A percentile compares a stretch with the other conserved stretches of the same genome.
Evolutionary conservation across 1,140 invertebrate species (phyloP).

Genomic region (Oppia nitens): DNA sequence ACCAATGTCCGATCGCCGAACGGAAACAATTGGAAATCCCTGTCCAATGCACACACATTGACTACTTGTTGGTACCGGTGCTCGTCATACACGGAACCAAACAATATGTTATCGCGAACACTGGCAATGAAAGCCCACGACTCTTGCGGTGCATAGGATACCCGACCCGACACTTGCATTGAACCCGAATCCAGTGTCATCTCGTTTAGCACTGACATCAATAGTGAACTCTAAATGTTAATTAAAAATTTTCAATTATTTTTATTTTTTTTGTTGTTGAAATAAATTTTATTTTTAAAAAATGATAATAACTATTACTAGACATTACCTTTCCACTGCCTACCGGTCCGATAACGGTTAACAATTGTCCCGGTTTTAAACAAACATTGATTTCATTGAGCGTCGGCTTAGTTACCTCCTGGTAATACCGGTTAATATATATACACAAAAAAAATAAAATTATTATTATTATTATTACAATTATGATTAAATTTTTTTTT

Average conservation of each 20-base stretch:
- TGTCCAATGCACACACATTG: conserved; percentile 44
- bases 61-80: conserved; percentile 53
- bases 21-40: conserved; percentile 55
- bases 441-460: no score
- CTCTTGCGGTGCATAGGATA: no score
- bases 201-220: conserved; percentile 42
- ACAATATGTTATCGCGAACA: conserved; percentile 75
- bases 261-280: conserved; percentile 2
- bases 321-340: conserved; percentile 40
- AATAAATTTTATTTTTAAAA: neutral
- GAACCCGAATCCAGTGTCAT: conserved; percentile 40
- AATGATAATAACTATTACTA: conserved; percentile 46
- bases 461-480: no score
- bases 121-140: no score
- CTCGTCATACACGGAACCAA: conserved; percentile 50
- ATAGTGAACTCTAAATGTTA: conserved; percentile 33
- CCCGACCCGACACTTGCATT: conserved; percentile 42
- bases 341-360: conserved; percentile 15
- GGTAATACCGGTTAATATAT: neutral
- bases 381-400: conserved; percentile 12
- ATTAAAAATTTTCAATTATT: conserved; percentile 20
- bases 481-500: no score
- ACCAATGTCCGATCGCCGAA: conserved; percentile 28
- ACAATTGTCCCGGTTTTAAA: conserved; percentile 9
- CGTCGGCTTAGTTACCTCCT: neutral